phyloP scores from a whole-genome alignment of 1,140 invertebrate species.

The Acromyrmex charruanus region DNA sequence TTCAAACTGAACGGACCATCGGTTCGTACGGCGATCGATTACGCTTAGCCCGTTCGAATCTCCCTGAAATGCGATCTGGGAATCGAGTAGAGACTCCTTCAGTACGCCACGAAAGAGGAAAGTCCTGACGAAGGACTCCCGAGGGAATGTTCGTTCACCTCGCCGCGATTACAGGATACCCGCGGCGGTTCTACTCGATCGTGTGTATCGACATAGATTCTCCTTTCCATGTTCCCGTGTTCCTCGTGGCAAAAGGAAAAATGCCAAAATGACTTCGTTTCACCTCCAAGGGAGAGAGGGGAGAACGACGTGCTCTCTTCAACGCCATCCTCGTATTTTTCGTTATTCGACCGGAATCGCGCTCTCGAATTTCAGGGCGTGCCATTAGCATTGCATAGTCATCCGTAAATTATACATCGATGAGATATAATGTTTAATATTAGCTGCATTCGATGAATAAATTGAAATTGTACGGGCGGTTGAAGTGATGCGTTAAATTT shows the following conservation, averaged over 20 bases:
- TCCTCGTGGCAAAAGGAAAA: slow-evolving; percentile 39
- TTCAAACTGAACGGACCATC: slow-evolving; percentile 62
- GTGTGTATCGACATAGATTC: slow-evolving; percentile 21
- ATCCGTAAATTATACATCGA: slow-evolving; percentile 50
- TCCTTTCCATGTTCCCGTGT: slow-evolving; percentile 48
- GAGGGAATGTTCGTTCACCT: slow-evolving; percentile 81
- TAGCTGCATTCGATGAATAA: slow-evolving; percentile 18
- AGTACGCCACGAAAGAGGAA: slow-evolving; percentile 79
- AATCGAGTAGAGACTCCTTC: slow-evolving; percentile 78
- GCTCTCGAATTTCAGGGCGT: slow-evolving; percentile 16
- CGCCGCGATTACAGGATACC: slow-evolving; percentile 79
- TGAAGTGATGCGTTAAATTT: slow-evolving; percentile 41
- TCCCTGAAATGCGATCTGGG: slow-evolving; percentile 80
- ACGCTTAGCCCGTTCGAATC: slow-evolving; percentile 71
- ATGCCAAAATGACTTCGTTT: slow-evolving; percentile 41
- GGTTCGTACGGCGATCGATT: slow-evolving; percentile 76
- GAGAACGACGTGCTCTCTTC: slow-evolving; percentile 12
- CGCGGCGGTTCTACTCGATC: slow-evolving; percentile 69
- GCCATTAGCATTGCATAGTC: slow-evolving; percentile 43
- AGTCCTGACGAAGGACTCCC: slow-evolving; percentile 83
- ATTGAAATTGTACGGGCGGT: slow-evolving; percentile 23
- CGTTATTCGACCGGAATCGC: not conserved
- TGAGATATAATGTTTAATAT: slow-evolving; percentile 45
- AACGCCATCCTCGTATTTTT: slow-evolving; percentile 10
- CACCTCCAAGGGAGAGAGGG: not conserved